Percentiles rank a stretch among this genome's conserved stretches.
Evolutionary conservation across 2,113 vertebrate species (phyloP).

Genomic region (Sorex fumeus): DNA sequence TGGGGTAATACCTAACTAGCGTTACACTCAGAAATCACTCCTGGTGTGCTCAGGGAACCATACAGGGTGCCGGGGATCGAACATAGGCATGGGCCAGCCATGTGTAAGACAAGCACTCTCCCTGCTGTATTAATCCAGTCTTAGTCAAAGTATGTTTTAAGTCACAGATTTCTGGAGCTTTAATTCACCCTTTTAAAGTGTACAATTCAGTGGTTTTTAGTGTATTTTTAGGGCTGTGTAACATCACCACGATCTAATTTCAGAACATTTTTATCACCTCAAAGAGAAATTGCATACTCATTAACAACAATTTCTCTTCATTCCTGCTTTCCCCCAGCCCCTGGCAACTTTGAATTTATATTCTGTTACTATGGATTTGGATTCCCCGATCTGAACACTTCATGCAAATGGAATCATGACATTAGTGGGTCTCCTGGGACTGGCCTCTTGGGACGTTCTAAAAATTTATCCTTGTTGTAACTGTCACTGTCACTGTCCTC

Average conservation of each 20-base stretch:
- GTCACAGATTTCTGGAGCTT: constrained; percentile 35
- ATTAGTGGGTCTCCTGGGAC: background rate
- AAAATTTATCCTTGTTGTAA: background rate
- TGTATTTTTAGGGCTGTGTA: background rate
- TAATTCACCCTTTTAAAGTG: constrained; percentile 21
- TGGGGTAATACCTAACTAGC: too few relatives aligned
- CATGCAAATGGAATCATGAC: background rate
- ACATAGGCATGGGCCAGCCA: too few relatives aligned
- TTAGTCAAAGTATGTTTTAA: background rate
- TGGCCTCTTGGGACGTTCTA: background rate
- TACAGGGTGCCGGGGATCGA: too few relatives aligned
- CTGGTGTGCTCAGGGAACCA: too few relatives aligned
- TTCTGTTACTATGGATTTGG: constrained; percentile 60
- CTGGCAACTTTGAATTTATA: background rate
- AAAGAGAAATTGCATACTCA: background rate
- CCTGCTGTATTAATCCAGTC: too few relatives aligned
- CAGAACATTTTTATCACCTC: background rate
- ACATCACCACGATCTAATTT: constrained; percentile 38
- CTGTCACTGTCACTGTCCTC: too few relatives aligned
- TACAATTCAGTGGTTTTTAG: background rate
- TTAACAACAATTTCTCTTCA: constrained; percentile 1
- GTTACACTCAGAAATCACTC: too few relatives aligned
- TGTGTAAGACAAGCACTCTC: too few relatives aligned
- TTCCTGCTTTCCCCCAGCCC: background rate
- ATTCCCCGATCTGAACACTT: constrained; percentile 44